These are phyloP conservation scores for Hypena proboscidalis DNA, from an alignment of 2,888 invertebrate species.

Conservation along the genomic window DNA sequence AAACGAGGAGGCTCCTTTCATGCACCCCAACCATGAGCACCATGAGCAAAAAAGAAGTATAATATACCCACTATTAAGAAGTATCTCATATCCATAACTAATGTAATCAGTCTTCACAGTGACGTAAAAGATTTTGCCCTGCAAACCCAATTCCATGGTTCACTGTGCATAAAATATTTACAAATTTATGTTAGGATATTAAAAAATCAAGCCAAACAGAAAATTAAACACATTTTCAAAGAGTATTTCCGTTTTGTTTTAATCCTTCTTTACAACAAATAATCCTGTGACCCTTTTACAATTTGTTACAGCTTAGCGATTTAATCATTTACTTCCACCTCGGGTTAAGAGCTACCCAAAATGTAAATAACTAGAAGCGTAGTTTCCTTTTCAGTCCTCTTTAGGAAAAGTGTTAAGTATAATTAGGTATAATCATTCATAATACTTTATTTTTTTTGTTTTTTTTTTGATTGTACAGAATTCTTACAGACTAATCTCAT, in stretches of 20 bases:
- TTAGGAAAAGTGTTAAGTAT: too few relatives aligned
- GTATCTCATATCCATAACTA: too few relatives aligned
- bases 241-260: constrained; percentile 21
- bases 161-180: too few relatives aligned
- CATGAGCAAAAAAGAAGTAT: too few relatives aligned
- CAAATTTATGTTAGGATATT: constrained; percentile 19
- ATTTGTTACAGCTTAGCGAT: constrained; percentile 40
- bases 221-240: constrained; percentile 40
- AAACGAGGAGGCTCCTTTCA: too few relatives aligned
- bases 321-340: constrained; percentile 42
- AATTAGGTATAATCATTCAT: too few relatives aligned
- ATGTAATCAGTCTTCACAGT: constrained; percentile 11
- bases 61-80: too few relatives aligned
- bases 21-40: too few relatives aligned
- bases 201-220: constrained; percentile 28
- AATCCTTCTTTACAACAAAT: constrained; percentile 39
- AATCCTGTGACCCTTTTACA: constrained; percentile 38
- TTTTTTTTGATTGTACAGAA: too few relatives aligned
- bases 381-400: constrained; percentile 20
- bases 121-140: background rate
- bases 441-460: too few relatives aligned
- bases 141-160: constrained; percentile 3
- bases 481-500: too few relatives aligned
- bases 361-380: constrained; percentile 34
- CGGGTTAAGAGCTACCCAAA: constrained; percentile 33